Percentiles rank a stretch among this genome's conserved stretches.
phyloP scores from a whole-genome alignment of 2,888 invertebrate species.

The Plagodis dolabraria region DNA sequence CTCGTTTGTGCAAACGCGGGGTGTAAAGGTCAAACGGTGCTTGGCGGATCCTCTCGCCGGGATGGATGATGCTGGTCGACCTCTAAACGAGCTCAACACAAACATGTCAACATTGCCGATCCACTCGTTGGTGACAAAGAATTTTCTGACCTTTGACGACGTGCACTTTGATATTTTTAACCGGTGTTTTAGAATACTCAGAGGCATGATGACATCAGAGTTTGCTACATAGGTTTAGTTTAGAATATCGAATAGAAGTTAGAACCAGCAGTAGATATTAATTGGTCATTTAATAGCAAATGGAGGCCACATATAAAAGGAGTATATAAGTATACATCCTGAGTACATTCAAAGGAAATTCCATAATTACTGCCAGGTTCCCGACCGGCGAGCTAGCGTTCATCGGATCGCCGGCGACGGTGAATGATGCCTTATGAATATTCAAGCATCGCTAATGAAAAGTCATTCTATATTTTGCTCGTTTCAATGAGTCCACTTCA shows the following conservation, averaged over 20 bases:
- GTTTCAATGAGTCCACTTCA: conserved; percentile 48
- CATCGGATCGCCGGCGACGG: conserved; percentile 43
- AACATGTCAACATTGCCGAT: conserved; percentile 35
- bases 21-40: conserved; percentile 50
- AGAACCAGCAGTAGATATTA: too few species aligned
- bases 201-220: conserved; percentile 4
- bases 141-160: conserved; percentile 25
- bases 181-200: conserved; percentile 12
- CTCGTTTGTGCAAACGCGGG: conserved; percentile 35
- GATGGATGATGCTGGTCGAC: conserved; percentile 36
- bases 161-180: conserved; percentile 31
- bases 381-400: conserved; percentile 28
- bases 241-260: too few species aligned
- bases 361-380: conserved; percentile 35
- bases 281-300: background rate
- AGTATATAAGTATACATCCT: background rate
- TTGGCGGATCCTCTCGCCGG: conserved; percentile 22
- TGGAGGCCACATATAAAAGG: background rate
- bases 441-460: conserved; percentile 67
- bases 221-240: background rate
- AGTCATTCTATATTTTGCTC: conserved; percentile 63
- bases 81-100: conserved; percentile 36
- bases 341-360: conserved; percentile 12
- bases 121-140: conserved; percentile 28
- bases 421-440: conserved; percentile 64